Conservation (phyloP, 1,140 invertebrate species). For the Dolichoris vasculosae region DNA sequence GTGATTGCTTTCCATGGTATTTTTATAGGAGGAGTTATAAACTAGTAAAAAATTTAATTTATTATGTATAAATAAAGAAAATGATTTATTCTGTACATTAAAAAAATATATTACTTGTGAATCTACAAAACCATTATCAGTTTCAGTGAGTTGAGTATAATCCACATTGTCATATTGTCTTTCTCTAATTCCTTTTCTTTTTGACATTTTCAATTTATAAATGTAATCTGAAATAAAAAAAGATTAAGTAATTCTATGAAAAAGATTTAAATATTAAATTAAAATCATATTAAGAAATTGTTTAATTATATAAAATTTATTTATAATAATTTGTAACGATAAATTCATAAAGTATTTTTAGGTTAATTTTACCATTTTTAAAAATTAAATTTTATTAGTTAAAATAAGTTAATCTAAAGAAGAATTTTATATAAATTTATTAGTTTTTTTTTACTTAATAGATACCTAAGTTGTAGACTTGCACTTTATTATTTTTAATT, state of each 20-base stretch:
- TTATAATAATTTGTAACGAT: too few species aligned
- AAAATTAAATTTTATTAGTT: too few species aligned
- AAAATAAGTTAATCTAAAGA: too few species aligned
- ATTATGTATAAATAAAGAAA: background rate
- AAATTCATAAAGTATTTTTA: too few species aligned
- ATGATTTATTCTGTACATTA: background rate
- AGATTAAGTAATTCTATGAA: background rate
- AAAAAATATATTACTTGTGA: conserved; percentile 76
- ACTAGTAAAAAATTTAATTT: conserved; percentile 67
- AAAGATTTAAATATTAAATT: background rate
- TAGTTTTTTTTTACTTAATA: too few species aligned
- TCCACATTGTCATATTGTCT: conserved; percentile 77
- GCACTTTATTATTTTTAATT: too few species aligned
- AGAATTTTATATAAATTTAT: too few species aligned
- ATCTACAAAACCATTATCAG: conserved; percentile 83
- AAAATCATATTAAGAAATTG: background rate
- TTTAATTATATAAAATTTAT: too few species aligned
- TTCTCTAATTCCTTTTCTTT: conserved; percentile 72
- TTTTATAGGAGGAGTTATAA: conserved; percentile 76
- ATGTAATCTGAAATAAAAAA: conserved; percentile 73
- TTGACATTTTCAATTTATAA: conserved; percentile 77
- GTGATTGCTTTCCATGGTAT: conserved; percentile 89
- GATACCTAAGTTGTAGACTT: too few species aligned
- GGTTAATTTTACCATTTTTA: too few species aligned
- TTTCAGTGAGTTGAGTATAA: conserved; percentile 80